Evolutionary conservation across 2,113 vertebrate genomes (phyloP).

Genomic region (Cebus imitator): DNA sequence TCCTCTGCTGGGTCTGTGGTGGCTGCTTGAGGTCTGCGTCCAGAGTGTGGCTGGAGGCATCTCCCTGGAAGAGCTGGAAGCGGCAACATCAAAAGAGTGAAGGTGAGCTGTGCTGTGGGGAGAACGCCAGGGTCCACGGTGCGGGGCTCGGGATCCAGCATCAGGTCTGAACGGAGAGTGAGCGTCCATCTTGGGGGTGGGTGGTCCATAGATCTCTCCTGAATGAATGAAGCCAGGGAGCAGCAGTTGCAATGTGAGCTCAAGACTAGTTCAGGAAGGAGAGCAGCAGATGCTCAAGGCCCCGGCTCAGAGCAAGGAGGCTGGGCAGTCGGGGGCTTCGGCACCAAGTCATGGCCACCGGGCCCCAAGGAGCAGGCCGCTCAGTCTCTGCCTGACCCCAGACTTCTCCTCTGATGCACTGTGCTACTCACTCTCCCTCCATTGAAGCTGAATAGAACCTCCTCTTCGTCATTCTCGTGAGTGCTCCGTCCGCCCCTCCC

Average conservation of each 20-base stretch:
- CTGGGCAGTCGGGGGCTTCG: accelerated
- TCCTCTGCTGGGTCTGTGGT: neutral
- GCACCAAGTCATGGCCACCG: neutral
- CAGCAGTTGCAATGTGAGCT: accelerated
- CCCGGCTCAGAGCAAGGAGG: neutral
- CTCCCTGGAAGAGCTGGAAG: too few relatives aligned
- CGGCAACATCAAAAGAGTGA: neutral
- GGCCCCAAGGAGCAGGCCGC: neutral
- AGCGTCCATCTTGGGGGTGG: accelerated
- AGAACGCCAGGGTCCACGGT: neutral
- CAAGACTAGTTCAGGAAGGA: neutral
- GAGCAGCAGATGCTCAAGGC: neutral
- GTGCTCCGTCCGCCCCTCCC: neutral
- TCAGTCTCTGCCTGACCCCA: neutral
- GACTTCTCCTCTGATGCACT: accelerated
- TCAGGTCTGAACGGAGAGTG: neutral
- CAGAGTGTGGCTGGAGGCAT: neutral
- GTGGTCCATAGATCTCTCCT: neutral
- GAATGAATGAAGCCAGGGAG: neutral
- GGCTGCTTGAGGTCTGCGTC: accelerated
- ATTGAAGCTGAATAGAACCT: accelerated
- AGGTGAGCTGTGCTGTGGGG: neutral
- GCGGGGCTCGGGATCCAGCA: too few relatives aligned
- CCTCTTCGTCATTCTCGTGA: accelerated
- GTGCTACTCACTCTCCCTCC: neutral